Evolutionary conservation across 1,140 invertebrate genomes (phyloP).

Genomic region (Dendroctonus valens): DNA sequence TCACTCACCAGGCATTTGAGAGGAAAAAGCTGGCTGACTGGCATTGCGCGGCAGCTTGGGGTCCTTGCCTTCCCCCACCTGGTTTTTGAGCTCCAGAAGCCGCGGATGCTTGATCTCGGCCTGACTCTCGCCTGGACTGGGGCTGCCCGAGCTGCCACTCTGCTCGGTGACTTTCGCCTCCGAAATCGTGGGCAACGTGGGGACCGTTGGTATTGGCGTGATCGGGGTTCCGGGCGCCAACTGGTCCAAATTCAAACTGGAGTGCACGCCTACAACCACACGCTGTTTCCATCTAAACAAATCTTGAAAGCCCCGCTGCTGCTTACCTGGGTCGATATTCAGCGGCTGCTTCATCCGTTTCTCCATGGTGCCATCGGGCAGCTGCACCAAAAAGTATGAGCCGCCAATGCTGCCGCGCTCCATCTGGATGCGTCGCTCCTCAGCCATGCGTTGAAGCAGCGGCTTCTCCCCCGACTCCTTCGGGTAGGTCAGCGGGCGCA

Average conservation of each 20-base stretch:
- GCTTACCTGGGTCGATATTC: conserved; percentile 78
- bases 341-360: conserved; percentile 79
- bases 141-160: conserved; percentile 47
- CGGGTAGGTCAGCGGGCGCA: conserved; percentile 85
- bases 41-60: conserved; percentile 71
- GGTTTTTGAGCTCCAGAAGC: conserved; percentile 51
- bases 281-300: no score
- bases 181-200: conserved; percentile 82
- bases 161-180: conserved; percentile 75
- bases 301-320: no score
- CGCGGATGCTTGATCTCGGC: conserved; percentile 44
- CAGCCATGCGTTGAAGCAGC: conserved; percentile 83
- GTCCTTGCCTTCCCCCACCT: conserved; percentile 40
- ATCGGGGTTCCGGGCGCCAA: conserved; percentile 66
- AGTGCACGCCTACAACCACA: conserved; percentile 67
- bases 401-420: conserved; percentile 73
- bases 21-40: conserved; percentile 80
- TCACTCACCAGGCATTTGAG: conserved; percentile 59
- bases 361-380: conserved; percentile 87
- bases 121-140: conserved; percentile 40
- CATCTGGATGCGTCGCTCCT: conserved; percentile 86
- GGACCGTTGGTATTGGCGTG: conserved; percentile 74
- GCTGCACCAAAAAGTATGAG: conserved; percentile 86
- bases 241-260: conserved; percentile 83
- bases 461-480: conserved; percentile 72